A percentile compares a stretch with the other conserved stretches of the same genome.
phyloP scores from a whole-genome alignment of 2,797 vertebrate species.

The Anguilla anguilla region DNA sequence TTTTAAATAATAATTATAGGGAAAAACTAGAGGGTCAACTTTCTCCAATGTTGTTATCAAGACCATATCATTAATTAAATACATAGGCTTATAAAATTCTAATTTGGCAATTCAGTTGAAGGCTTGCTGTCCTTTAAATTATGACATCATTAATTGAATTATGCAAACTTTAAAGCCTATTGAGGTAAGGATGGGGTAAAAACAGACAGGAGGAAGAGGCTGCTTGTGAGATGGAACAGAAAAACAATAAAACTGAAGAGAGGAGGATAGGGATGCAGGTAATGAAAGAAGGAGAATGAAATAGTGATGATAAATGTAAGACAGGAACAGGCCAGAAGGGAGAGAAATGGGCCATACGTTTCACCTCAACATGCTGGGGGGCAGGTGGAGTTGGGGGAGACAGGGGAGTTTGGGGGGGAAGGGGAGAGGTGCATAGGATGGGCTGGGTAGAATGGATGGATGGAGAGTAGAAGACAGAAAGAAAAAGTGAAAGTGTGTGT shows the following conservation, averaged over 20 bases:
- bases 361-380: not conserved
- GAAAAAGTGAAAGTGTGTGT: not conserved
- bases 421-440: not conserved
- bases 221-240: not conserved
- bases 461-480: constrained; percentile 13
- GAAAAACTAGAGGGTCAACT: no score
- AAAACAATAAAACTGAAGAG: constrained; percentile 29
- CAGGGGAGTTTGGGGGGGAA: not conserved
- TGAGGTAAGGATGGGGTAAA: not conserved
- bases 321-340: not conserved
- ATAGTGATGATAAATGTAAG: constrained; percentile 8
- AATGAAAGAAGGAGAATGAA: not conserved
- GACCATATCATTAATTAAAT: not conserved
- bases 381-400: constrained; percentile 31
- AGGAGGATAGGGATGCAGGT: constrained; percentile 16
- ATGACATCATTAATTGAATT: not conserved
- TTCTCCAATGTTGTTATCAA: no score
- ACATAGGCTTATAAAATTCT: not conserved
- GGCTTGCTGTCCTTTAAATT: not conserved
- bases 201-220: not conserved
- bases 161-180: not conserved
- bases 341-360: constrained; percentile 31
- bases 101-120: not conserved
- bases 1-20: no score
- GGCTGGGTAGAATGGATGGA: not conserved